Evolutionary conservation across 2,888 invertebrate genomes (phyloP).

Genomic region (Lycia hirtaria): DNA sequence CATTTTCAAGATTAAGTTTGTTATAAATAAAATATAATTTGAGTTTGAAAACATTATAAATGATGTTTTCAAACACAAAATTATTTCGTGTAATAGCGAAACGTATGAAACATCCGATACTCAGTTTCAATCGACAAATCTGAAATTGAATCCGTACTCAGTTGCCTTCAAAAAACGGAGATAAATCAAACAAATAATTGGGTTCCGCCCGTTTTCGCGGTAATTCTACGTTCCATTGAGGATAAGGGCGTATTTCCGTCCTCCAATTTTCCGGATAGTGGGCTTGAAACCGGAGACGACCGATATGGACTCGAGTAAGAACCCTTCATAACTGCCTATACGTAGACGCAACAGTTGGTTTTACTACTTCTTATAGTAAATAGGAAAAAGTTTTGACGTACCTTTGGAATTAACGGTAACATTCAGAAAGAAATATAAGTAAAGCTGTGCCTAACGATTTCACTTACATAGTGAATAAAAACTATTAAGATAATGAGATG

Average conservation of each 20-base stretch:
- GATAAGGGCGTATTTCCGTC: slow-evolving; percentile 42
- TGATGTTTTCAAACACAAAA: no score
- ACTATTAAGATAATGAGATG: no score
- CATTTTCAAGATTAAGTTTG: no score
- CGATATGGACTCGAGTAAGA: background rate
- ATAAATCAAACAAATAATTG: slow-evolving; percentile 45
- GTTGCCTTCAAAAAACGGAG: slow-evolving; percentile 25
- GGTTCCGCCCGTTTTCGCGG: slow-evolving; percentile 24
- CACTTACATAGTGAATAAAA: no score
- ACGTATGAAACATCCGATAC: background rate
- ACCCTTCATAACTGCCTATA: background rate
- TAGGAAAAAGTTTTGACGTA: background rate
- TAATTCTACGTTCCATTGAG: slow-evolving; percentile 56
- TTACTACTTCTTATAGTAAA: background rate
- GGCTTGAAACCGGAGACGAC: slow-evolving; percentile 13
- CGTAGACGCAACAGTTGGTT: slow-evolving; percentile 13
- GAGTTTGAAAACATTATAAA: no score
- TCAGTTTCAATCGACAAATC: slow-evolving; percentile 23
- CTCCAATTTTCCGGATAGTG: slow-evolving; percentile 56
- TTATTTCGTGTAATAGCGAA: background rate
- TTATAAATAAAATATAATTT: no score
- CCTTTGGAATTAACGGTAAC: no score
- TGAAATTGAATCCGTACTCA: slow-evolving; percentile 19
- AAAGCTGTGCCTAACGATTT: no score
- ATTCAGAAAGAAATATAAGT: no score